Base-by-base conservation (phyloP, 2,113 vertebrate species). In the Sminthopsis crassicaudata region DNA sequence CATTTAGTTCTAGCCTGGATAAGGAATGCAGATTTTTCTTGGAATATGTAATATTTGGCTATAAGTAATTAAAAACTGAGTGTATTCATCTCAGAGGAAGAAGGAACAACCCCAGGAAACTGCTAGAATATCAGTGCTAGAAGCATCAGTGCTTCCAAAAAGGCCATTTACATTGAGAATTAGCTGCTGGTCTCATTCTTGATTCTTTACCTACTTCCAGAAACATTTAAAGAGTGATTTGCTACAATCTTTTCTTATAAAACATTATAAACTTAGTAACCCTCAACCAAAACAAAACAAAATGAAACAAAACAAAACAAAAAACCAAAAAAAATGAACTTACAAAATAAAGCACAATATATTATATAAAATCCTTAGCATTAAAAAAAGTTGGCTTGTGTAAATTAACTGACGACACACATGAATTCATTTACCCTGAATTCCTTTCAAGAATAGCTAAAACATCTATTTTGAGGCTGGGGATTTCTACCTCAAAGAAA, bases 121-220 rank as follows among this genome's bases (percentile, higher is more conserved):
- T 93, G 30, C 91, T 96, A 30, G 84, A 94, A 89, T 94, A 30
- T 89, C 84, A 24, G 14, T 46, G 55, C 95, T 96, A n/a, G n/a
- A n/a, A n/a, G n/a, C n/a, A 30, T 89, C 84, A 24, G 14, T 46
- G 55, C 95, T 96, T 51, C 6, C 57, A 96, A 76, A 42, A 53
- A 91, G 96, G 89, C 88, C 53, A 92, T 54, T 19, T 90, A 92
- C 91, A 90, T 52, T 60, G 10, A 27, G 50, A 95, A 95, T 48
- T 27, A 93, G 30, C 12, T 53, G 60, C 67, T 95, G 67, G 93
- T 48, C 46, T 96, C 91, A 60, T 52, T 91, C 90, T 53, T 54
- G 88, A 91, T 76, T 48, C 90, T 60, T 22, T 90, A 42, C 93
- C n/a, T 84, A 84, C n/a, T 84, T 84, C n/a, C 67, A 84, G 19